Evolutionary conservation across 2,888 invertebrate genomes (phyloP).

Genomic region (Tenodera sinensis): DNA sequence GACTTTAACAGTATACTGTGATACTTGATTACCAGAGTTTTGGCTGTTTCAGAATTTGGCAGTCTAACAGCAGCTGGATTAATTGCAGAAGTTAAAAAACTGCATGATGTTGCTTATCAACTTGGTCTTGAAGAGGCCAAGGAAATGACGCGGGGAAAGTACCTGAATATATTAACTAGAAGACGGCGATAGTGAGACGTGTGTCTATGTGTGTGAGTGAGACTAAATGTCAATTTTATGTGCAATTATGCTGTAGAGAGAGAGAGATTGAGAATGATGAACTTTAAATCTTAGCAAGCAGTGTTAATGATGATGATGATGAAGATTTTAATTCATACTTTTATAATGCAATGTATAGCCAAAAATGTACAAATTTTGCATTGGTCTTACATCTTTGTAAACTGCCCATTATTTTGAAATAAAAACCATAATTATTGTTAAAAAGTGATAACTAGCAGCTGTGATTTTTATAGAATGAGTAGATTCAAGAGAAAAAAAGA

Average conservation of each 20-base stretch:
- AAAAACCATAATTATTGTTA: neutral
- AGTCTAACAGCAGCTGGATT: conserved; percentile 62
- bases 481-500: too few species aligned
- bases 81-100: conserved; percentile 87
- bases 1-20: neutral
- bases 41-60: conserved; percentile 60
- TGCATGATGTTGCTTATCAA: conserved; percentile 92
- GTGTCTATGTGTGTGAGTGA: neutral
- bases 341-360: neutral
- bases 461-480: too few species aligned
- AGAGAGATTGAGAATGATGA: neutral
- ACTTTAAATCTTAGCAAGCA: neutral
- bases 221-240: neutral
- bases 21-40: neutral
- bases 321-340: neutral
- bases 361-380: neutral
- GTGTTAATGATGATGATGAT: neutral
- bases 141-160: conserved; percentile 94
- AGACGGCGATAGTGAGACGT: conserved; percentile 1
- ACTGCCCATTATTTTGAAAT: neutral
- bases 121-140: conserved; percentile 92
- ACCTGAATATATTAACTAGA: conserved; percentile 63
- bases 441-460: neutral
- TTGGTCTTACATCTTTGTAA: neutral
- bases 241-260: neutral